Conservation (phyloP, 2,797 vertebrate species). For the Rhadinocentrus ornatus region DNA sequence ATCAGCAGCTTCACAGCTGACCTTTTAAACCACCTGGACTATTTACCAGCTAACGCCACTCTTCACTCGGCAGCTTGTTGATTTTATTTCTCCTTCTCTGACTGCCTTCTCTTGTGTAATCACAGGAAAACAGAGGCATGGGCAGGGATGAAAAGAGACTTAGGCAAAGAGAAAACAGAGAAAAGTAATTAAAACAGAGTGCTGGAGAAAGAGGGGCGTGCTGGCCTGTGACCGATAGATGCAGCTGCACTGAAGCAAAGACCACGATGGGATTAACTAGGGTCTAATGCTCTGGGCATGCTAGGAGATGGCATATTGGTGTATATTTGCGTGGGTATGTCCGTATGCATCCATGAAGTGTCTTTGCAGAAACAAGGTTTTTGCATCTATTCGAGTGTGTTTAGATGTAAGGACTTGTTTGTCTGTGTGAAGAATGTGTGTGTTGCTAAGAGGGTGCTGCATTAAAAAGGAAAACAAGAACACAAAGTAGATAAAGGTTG, state of each 20-base stretch:
- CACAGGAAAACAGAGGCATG: constrained; percentile 57
- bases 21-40: constrained; percentile 46
- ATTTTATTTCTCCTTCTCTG: constrained; percentile 12
- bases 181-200: constrained; percentile 81
- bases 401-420: constrained; percentile 15
- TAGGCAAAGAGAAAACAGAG: constrained; percentile 50
- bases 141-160: constrained; percentile 51
- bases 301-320: constrained; percentile 46
- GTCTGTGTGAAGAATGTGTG: constrained; percentile 7
- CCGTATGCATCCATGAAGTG: not conserved
- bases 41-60: constrained; percentile 28
- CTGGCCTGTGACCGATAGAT: constrained; percentile 74
- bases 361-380: constrained; percentile 8
- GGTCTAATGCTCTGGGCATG: constrained; percentile 50
- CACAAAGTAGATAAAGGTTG: not conserved
- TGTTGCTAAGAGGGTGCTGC: not conserved
- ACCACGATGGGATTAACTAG: constrained; percentile 61
- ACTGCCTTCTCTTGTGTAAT: constrained; percentile 57
- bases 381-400: not conserved
- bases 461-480: constrained; percentile 3
- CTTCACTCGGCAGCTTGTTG: constrained; percentile 31
- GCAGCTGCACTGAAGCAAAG: constrained; percentile 62
- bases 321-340: constrained; percentile 5
- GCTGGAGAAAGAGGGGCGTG: constrained; percentile 57
- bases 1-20: constrained; percentile 37